These are phyloP conservation scores for Andrena hattorfiana DNA, from an alignment of 2,888 invertebrate genomes.

Conservation along the genomic window DNA sequence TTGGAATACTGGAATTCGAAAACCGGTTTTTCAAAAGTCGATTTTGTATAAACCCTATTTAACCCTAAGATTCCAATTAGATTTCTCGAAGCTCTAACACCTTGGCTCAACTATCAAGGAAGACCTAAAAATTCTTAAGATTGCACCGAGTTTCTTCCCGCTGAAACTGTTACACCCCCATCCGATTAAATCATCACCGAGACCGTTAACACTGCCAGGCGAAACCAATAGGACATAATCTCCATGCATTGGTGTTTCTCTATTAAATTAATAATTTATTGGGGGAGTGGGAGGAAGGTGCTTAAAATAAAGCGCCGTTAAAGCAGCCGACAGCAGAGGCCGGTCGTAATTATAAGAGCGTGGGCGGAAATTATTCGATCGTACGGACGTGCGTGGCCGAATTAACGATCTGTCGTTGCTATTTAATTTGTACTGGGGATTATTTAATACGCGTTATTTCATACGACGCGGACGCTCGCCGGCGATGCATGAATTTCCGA, in stretches of 20 bases:
- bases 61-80: no score
- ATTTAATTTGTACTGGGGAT: conserved; percentile 40
- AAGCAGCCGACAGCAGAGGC: conserved; percentile 21
- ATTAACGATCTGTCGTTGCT: conserved; percentile 43
- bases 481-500: conserved; percentile 33
- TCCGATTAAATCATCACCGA: not conserved
- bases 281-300: not conserved
- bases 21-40: no score
- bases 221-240: conserved; percentile 17
- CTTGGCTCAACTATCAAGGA: no score
- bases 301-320: conserved; percentile 38
- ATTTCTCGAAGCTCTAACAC: no score
- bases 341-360: conserved; percentile 33
- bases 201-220: conserved; percentile 11
- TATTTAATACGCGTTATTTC: conserved; percentile 50
- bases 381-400: not conserved
- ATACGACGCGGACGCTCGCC: not conserved
- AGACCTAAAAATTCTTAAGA: no score
- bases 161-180: not conserved
- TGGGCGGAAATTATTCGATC: conserved; percentile 36
- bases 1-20: no score
- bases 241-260: conserved; percentile 19
- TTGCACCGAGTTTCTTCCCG: no score
- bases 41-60: no score
- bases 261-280: conserved; percentile 46